A percentile compares a stretch with the other conserved stretches of the same genome.
Evolutionary conservation across 37 sponge, comb jelly and placozoan species (phyloP).

Genomic region (Crambe crambe): DNA sequence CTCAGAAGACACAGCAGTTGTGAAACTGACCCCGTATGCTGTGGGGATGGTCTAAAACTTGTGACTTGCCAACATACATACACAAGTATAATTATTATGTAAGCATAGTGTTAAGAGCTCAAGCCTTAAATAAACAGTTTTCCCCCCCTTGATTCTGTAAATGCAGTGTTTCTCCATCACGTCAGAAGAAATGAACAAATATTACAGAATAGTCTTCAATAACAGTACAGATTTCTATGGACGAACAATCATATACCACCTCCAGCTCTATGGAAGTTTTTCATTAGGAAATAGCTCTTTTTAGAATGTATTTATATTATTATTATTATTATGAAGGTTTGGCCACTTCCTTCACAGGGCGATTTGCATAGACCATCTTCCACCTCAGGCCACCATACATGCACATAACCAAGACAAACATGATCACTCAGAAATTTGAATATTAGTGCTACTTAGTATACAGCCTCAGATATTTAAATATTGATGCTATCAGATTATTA

Average conservation of each 20-base stretch:
- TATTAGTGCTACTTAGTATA: too few species aligned
- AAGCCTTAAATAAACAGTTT: too few species aligned
- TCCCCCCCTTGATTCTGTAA: background rate
- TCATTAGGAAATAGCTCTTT: background rate
- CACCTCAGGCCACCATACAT: too few species aligned
- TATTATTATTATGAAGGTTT: background rate
- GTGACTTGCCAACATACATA: background rate
- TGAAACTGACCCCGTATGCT: too few species aligned
- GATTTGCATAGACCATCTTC: too few species aligned
- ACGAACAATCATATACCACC: constrained; percentile 77
- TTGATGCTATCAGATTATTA: too few species aligned
- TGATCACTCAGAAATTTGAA: too few species aligned
- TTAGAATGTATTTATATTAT: too few species aligned
- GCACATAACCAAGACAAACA: too few species aligned
- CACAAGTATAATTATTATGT: background rate
- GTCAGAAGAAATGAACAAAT: background rate
- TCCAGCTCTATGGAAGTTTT: constrained; percentile 67
- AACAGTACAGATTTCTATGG: constrained; percentile 88
- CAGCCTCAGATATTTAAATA: too few species aligned
- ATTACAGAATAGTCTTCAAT: constrained; percentile 60
- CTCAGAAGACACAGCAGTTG: too few species aligned
- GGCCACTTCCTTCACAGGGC: too few species aligned
- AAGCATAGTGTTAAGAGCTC: background rate
- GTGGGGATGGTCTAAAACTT: background rate
- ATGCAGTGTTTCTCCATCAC: constrained; percentile 52